Evolutionary conservation across 2,797 vertebrate species (phyloP), one percentile per base, ranked within the genome.

Genomic region (Scleropages formosus): DNA sequence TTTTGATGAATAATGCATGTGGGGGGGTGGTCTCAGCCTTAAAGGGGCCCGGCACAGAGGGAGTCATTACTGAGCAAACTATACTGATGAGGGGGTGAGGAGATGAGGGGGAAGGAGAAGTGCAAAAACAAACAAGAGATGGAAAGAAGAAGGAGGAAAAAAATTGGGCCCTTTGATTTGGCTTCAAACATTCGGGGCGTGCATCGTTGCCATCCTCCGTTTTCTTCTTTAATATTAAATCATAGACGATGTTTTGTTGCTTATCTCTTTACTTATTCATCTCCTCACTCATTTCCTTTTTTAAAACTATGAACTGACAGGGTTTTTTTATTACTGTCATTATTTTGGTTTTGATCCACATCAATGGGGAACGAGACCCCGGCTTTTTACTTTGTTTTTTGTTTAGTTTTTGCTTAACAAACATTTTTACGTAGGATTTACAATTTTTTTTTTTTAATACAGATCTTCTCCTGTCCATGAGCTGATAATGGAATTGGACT

Each of bases 1-100:
- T 92, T 92, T 90, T 91, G 89, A 93, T 93, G 92, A 93, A 93
- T 93, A 92, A 93, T 93, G 90, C 90, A 93, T 93, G 77, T 82
- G 53, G 74, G 74, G 74, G 49, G 83, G 80, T 70, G 74, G 78
- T 78, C 85, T 88, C 88, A 89, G 91, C 88, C 91, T 93, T 93
- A 93, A 91, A 92, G 92, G 90, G 87, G 89, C 88, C 89, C 82
- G 88, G 90, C 92, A 91, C 92, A 92, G 89, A 91, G 92, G 92
- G 92, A 93, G 92, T 93, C 92, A 93, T 93, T 93, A 93, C 90
- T 83, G 89, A 91, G 89, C 89, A 91, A 89, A 88, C 86, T 84
- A 87, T 89, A 89, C 88, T 92, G 91, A 92, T 92, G 92, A 91
- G 90, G 86, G 82, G 62, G 16, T 20, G 47, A 12, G 64, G 27